Evolutionary conservation across 1,140 invertebrate genomes (phyloP).

Genomic region (Ctenoplectra terminalis): DNA sequence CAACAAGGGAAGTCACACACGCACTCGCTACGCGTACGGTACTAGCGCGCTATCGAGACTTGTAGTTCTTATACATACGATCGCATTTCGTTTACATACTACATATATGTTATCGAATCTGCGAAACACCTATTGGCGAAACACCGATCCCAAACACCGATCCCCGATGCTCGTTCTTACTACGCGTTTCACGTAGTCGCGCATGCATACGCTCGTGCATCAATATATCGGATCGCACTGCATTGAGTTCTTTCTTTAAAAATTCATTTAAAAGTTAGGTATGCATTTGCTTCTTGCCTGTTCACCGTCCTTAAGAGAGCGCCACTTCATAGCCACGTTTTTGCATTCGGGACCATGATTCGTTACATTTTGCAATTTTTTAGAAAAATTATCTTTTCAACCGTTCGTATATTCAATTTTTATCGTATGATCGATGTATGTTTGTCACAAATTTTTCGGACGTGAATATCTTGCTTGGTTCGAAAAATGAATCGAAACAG

Average conservation of each 20-base stretch:
- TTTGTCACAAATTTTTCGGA: no score
- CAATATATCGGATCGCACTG: not conserved
- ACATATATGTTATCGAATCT: conserved; percentile 30
- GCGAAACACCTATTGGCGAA: conserved; percentile 33
- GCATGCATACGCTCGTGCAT: not conserved
- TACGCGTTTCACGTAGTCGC: not conserved
- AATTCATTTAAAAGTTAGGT: conserved; percentile 28
- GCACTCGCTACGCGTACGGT: conserved; percentile 42
- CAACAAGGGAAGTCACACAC: conserved; percentile 67
- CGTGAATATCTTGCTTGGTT: not conserved
- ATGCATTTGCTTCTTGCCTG: not conserved
- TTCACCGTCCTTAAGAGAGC: conserved; percentile 1
- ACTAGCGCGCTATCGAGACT: conserved; percentile 38
- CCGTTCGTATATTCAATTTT: not conserved
- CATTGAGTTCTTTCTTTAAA: conserved; percentile 17
- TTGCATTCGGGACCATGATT: not conserved
- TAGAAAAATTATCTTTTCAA: not conserved
- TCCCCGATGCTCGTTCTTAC: conserved; percentile 2
- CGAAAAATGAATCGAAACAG: not conserved
- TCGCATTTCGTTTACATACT: conserved; percentile 28
- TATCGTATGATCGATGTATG: not conserved
- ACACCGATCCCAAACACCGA: conserved; percentile 23
- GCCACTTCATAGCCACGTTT: conserved; percentile 25
- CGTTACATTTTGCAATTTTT: not conserved
- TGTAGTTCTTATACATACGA: conserved; percentile 37